Conservation (phyloP, 2,888 invertebrate genomes). For the Nysson spinosus region DNA sequence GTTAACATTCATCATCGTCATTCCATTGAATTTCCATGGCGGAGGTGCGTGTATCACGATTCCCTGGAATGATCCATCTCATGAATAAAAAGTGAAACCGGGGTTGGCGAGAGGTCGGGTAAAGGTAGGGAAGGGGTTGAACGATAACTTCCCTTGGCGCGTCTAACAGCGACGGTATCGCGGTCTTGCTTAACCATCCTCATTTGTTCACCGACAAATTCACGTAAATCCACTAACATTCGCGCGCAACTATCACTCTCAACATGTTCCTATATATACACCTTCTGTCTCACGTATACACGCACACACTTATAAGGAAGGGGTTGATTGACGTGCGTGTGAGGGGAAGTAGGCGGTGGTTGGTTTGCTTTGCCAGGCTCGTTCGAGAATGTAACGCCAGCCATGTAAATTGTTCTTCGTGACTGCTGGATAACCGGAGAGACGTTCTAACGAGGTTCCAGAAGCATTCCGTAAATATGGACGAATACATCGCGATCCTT, state of each 20-base stretch:
- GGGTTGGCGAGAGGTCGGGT: too few species aligned
- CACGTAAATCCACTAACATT: conserved; percentile 45
- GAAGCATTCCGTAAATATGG: conserved; percentile 49
- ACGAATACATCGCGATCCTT: neutral
- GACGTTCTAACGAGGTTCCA: conserved; percentile 62
- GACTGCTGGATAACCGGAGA: conserved; percentile 56
- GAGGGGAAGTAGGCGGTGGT: conserved; percentile 40
- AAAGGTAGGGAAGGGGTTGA: too few species aligned
- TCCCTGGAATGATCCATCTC: too few species aligned
- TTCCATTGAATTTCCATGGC: too few species aligned
- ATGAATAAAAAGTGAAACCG: too few species aligned
- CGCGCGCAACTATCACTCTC: conserved; percentile 21
- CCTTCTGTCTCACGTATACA: neutral
- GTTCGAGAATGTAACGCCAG: conserved; percentile 52
- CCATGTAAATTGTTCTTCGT: conserved; percentile 68
- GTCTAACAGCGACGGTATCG: conserved; percentile 40
- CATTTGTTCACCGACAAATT: conserved; percentile 44
- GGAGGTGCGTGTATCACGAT: too few species aligned
- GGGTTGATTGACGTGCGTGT: conserved; percentile 54
- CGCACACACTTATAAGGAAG: conserved; percentile 2
- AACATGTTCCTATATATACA: neutral
- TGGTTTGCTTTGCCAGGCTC: conserved; percentile 49
- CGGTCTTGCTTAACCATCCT: conserved; percentile 37
- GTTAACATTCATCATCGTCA: too few species aligned
- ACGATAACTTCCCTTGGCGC: neutral